A percentile compares a stretch with the other conserved stretches of the same genome.
These are phyloP conservation scores for Sebastes paucispinis DNA, from an alignment of 2,797 vertebrate genomes.

Conservation along the genomic window DNA sequence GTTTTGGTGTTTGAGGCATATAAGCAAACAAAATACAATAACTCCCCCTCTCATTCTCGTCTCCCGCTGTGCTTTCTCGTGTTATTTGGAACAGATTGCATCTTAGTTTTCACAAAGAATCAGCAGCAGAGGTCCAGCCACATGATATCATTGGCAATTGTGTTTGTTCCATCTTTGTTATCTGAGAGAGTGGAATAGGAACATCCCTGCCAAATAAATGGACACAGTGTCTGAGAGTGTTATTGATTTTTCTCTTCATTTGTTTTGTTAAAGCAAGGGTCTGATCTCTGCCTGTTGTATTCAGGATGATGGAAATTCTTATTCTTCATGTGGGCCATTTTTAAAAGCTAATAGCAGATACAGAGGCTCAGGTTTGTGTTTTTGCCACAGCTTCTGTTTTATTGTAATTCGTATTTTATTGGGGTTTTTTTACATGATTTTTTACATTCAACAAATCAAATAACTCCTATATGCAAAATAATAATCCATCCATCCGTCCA, in stretches of 20 bases:
- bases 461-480: too few species aligned
- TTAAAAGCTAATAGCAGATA: background rate
- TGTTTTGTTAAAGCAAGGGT: slow-evolving; percentile 66
- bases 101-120: slow-evolving; percentile 31
- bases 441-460: too few species aligned
- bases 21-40: background rate
- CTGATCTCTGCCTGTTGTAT: slow-evolving; percentile 29
- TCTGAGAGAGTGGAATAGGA: slow-evolving; percentile 61
- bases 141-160: slow-evolving; percentile 28
- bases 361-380: background rate
- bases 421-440: too few species aligned
- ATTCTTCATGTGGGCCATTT: background rate
- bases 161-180: slow-evolving; percentile 53
- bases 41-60: background rate
- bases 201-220: slow-evolving; percentile 65
- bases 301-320: slow-evolving; percentile 21
- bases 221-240: slow-evolving; percentile 57
- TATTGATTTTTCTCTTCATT: slow-evolving; percentile 68
- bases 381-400: background rate
- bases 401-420: too few species aligned
- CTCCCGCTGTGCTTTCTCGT: background rate
- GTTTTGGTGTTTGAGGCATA: background rate
- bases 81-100: slow-evolving; percentile 2
- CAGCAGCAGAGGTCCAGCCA: slow-evolving; percentile 6
- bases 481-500: too few species aligned